phyloP scores from a whole-genome alignment of 1,140 invertebrate genomes.

The Tyrophagus putrescentiae region DNA sequence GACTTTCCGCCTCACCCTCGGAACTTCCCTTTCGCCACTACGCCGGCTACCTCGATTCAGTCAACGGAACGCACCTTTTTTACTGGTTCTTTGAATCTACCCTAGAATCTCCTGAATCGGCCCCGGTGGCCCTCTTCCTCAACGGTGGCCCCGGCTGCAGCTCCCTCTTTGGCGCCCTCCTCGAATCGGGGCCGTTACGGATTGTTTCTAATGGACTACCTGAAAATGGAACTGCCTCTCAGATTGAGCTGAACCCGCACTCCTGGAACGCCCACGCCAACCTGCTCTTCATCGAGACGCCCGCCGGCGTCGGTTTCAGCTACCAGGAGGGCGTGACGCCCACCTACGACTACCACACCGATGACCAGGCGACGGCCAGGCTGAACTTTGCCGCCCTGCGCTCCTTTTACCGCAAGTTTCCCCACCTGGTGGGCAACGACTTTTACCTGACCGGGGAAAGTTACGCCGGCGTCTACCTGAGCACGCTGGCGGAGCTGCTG shows the following conservation, averaged over 20 bases:
- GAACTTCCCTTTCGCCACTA: constrained; percentile 28
- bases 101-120: constrained; percentile 33
- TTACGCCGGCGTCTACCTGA: constrained; percentile 38
- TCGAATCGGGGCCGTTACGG: constrained; percentile 40
- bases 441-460: constrained; percentile 38
- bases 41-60: constrained; percentile 30
- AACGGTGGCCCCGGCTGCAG: constrained; percentile 44
- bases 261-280: constrained; percentile 52
- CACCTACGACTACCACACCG: constrained; percentile 39
- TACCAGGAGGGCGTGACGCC: constrained; percentile 37
- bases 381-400: constrained; percentile 38
- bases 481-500: constrained; percentile 38
- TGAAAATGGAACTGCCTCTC: constrained; percentile 35
- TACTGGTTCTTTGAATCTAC: constrained; percentile 40
- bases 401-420: constrained; percentile 39
- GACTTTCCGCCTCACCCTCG: constrained; percentile 26
- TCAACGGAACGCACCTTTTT: constrained; percentile 27
- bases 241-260: constrained; percentile 35
- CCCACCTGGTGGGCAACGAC: constrained; percentile 34
- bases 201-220: constrained; percentile 31
- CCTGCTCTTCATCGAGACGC: constrained; percentile 47
- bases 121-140: constrained; percentile 41
- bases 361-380: constrained; percentile 33
- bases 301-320: constrained; percentile 42
- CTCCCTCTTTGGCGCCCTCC: constrained; percentile 37